These are phyloP conservation scores for Enteromius paludinosus DNA, from an alignment of 2,797 vertebrate genomes.

Conservation along the genomic window DNA sequence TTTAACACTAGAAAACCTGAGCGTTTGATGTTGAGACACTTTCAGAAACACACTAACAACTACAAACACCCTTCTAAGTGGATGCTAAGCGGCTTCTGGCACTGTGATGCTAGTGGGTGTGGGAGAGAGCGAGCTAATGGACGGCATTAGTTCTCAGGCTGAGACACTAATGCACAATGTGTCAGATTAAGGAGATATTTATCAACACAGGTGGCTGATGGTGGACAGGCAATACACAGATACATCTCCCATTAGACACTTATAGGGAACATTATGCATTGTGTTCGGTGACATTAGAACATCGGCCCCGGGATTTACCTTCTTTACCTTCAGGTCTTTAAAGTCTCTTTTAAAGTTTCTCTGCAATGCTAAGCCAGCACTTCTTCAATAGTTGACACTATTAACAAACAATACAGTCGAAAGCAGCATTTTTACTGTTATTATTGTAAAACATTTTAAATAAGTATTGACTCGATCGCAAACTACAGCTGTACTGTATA, in stretches of 20 bases:
- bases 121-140: conserved; percentile 56
- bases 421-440: not conserved
- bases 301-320: conserved; percentile 3
- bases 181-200: conserved; percentile 64
- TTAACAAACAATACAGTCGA: not conserved
- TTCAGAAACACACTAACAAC: conserved; percentile 41
- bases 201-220: conserved; percentile 63
- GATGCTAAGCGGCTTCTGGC: conserved; percentile 53
- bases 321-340: conserved; percentile 6
- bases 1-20: conserved; percentile 16
- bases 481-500: too few relatives aligned
- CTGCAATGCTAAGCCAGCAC: conserved; percentile 9
- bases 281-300: conserved; percentile 49
- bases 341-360: not conserved
- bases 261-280: conserved; percentile 53
- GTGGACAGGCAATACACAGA: conserved; percentile 53
- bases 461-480: not conserved
- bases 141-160: conserved; percentile 56
- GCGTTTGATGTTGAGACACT: conserved; percentile 44
- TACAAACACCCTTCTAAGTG: conserved; percentile 47
- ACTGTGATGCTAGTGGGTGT: conserved; percentile 40
- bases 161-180: conserved; percentile 60
- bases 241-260: conserved; percentile 56
- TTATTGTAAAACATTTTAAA: not conserved
- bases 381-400: not conserved